phyloP scores from a whole-genome alignment of 2,888 invertebrate genomes.

The Tachystola acroxantha region DNA sequence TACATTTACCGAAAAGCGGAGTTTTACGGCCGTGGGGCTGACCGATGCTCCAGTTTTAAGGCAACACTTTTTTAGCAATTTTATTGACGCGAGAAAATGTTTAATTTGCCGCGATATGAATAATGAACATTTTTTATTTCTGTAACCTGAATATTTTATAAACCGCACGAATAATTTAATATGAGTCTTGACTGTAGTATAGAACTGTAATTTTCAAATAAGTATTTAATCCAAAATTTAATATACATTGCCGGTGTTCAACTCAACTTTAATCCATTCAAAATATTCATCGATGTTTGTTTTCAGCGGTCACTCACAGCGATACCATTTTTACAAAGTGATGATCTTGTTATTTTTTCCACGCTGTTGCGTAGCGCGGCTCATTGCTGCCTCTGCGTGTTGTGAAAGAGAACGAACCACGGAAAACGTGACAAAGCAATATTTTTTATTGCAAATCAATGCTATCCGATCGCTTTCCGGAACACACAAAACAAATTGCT shows the following conservation, averaged over 20 bases:
- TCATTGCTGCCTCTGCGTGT: slow-evolving; percentile 12
- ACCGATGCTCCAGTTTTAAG: slow-evolving; percentile 30
- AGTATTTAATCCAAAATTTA: too few relatives aligned
- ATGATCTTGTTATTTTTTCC: slow-evolving; percentile 3
- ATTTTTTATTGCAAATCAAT: slow-evolving; percentile 66
- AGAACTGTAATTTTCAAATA: too few relatives aligned
- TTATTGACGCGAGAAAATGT: background rate
- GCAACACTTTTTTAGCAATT: slow-evolving; percentile 7
- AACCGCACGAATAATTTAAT: too few relatives aligned
- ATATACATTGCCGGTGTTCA: too few relatives aligned
- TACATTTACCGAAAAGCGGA: slow-evolving; percentile 49
- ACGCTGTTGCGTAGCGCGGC: slow-evolving; percentile 3
- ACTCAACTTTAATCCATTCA: too few relatives aligned
- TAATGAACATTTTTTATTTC: background rate
- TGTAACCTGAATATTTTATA: too few relatives aligned
- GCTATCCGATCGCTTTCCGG: slow-evolving; percentile 48
- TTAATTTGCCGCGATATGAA: slow-evolving; percentile 1
- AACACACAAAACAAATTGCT: slow-evolving; percentile 54
- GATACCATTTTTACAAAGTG: too few relatives aligned
- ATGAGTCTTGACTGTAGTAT: too few relatives aligned
- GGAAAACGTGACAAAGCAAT: slow-evolving; percentile 58
- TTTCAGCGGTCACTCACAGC: background rate
- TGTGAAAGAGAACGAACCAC: slow-evolving; percentile 43
- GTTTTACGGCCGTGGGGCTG: slow-evolving; percentile 23
- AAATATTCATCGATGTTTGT: too few relatives aligned